Evolutionary conservation across 2,888 invertebrate species (phyloP).

Genomic region (Drosophila aldrichi): DNA sequence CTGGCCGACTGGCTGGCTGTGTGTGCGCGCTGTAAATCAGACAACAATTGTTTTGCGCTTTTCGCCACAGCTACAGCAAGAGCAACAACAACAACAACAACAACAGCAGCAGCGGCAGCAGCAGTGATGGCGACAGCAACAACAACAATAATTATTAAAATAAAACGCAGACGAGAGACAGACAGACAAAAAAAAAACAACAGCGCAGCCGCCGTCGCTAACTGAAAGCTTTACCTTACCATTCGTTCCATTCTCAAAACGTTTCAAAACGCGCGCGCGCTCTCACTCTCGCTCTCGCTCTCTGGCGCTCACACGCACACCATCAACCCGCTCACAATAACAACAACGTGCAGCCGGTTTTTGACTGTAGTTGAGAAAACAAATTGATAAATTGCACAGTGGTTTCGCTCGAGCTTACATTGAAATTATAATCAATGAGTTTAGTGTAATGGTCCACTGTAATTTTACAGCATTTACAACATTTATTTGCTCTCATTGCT

Average conservation of each 20-base stretch:
- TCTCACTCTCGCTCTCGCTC: conserved; percentile 2
- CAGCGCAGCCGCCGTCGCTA: conserved; percentile 52
- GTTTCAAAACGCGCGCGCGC: conserved; percentile 34
- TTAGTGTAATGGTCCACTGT: neutral
- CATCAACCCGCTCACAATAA: conserved; percentile 25
- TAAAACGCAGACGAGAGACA: conserved; percentile 63
- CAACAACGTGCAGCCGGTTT: conserved; percentile 55
- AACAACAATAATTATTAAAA: conserved; percentile 65
- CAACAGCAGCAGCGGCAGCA: conserved; percentile 23
- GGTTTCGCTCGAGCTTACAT: conserved; percentile 34
- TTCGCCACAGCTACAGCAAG: conserved; percentile 54
- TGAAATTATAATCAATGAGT: neutral
- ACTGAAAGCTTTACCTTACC: conserved; percentile 39
- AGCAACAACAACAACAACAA: conserved; percentile 12
- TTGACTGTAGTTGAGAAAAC: conserved; percentile 27
- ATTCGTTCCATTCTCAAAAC: conserved; percentile 48
- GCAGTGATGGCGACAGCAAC: conserved; percentile 22
- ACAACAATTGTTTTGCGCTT: conserved; percentile 72
- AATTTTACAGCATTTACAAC: neutral
- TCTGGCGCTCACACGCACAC: conserved; percentile 21
- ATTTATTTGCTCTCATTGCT: conserved; percentile 13
- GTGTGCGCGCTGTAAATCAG: conserved; percentile 60
- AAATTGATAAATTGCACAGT: conserved; percentile 36
- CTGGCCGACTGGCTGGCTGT: conserved; percentile 9
- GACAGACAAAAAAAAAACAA: conserved; percentile 48